Base-by-base conservation (phyloP, 2,797 vertebrate species). In the Acanthopagrus latus region DNA sequence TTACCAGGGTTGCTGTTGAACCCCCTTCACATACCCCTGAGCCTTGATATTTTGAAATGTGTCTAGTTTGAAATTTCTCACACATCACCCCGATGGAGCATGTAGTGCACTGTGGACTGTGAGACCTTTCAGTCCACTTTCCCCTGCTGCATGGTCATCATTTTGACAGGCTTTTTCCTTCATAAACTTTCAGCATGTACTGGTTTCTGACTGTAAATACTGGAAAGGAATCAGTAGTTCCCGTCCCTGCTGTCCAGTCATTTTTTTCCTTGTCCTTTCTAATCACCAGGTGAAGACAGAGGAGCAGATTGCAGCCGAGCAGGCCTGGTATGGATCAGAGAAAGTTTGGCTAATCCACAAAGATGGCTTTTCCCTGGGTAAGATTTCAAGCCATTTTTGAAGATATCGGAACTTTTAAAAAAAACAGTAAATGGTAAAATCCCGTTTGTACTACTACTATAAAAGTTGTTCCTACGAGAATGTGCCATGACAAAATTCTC, bases 291-390 rank as follows among this genome's bases (percentile, higher is more conserved):
- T 97, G 71, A 99, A 99, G 94, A 97, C 97, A 0, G 98, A 99
- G 87, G 98, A 99, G 90, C 97, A 99, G 95, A 98, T 98, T 0
- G 95, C 96, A 0, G 96, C 96, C 0, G 98, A 99, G 88, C 97
- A 99, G 90, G 96, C 96, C 81, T 99, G 98, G 98, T 97, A 97
- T 2, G 97, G 97, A 90, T 97, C 97, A 0, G 98, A 99, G 88
- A 99, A 98, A 76, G 97, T 98, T 90, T 99, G 98, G 98, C 96
- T 99, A 76, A 95, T 98, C 91, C 98, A 99, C 94, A 97, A 95
- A 84, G 96, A 99, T 69, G 98, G 98, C 72, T 99, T 99, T 93
- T 98, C 97, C 46, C 91, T 98, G 83, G 98, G 98, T 99, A 88
- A 96, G 97, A 92, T 62, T 21, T 59, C 18, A 29, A 18, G 44